Conservation (phyloP, 2,888 invertebrate genomes). For the Drosophila longiperda region DNA sequence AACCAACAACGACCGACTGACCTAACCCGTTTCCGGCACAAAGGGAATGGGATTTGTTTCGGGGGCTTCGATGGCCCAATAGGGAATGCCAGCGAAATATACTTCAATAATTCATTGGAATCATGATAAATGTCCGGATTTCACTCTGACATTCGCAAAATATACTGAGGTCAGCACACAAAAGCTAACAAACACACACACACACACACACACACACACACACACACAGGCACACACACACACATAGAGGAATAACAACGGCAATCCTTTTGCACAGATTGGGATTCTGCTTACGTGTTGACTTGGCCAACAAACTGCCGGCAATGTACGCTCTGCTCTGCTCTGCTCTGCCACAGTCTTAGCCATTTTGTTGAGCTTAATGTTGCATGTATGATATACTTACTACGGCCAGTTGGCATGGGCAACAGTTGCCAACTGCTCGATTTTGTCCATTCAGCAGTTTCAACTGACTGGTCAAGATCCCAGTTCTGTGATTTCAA, state of each 20-base stretch:
- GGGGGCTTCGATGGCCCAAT: constrained; percentile 46
- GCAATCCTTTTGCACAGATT: constrained; percentile 59
- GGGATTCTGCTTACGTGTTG: constrained; percentile 61
- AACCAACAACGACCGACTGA: constrained; percentile 52
- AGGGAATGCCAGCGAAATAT: constrained; percentile 61
- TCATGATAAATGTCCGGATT: constrained; percentile 71
- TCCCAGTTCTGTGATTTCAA: constrained; percentile 7
- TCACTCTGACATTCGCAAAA: constrained; percentile 62
- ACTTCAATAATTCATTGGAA: constrained; percentile 70
- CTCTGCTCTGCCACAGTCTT: constrained; percentile 5
- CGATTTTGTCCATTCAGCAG: constrained; percentile 39
- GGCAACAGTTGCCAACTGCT: constrained; percentile 42
- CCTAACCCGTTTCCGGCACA: constrained; percentile 23
- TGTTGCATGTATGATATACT: constrained; percentile 63
- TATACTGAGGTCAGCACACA: constrained; percentile 65
- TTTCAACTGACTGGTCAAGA: constrained; percentile 19
- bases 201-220: constrained; percentile 6
- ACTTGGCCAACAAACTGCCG: constrained; percentile 47
- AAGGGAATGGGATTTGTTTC: not conserved
- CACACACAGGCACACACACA: constrained; percentile 16
- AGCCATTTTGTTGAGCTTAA: constrained; percentile 41
- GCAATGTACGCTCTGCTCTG: constrained; percentile 5
- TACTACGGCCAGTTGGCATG: constrained; percentile 35
- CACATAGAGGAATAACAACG: constrained; percentile 7
- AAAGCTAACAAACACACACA: constrained; percentile 8